Evolutionary conservation across 2,113 vertebrate genomes (phyloP), one percentile per base, ranked within the genome.

Genomic region (Strigops habroptila): DNA sequence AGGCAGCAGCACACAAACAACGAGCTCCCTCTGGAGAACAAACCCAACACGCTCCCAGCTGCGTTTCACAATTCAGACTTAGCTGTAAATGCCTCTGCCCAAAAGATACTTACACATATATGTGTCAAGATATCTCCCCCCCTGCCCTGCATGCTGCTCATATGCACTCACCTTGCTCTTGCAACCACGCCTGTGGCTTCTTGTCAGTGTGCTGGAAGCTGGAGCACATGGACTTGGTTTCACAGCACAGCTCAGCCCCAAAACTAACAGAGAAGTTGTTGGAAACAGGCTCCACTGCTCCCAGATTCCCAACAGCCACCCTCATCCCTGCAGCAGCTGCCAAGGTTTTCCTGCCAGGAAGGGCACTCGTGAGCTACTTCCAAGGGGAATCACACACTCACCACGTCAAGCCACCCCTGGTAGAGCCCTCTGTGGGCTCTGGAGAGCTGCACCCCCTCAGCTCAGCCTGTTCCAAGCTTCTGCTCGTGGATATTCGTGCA

Each of bases 31-130:
- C 23, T 37, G n/a, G 59, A 62, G 59, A 62, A 24, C n/a, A 60
- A 60, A 25, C 14, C 59, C 46, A 9, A 5, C 22, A 3, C 8
- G 39, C 39, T 57, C 43, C 16, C 52, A 30, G 71, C 57, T 49
- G 48, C n/a, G 21, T 18, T n/a, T 35, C 24, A 9, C 52, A n/a
- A 28, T 19, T 53, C 52, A 14, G 33, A 7, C 33, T 22, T 9
- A 33, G 55, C 31, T 57, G 12, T 14, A 14, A n/a, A 8, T 1
- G 55, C 55, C 28, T 28, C 46, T 33, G 27, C 28, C 53, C 28
- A 0, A 9, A 15, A 24, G 9, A 46, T 12, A 1, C 1, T 4
- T 9, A 11, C 16, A 2, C 3, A 6, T 1, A 7, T 16, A 6
- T 1, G 0, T 2, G 12, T 3, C 6, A 25, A 30, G 12, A 39